Evolutionary conservation across 2,113 vertebrate species (phyloP).

Genomic region (Phalacrocorax carbo): DNA sequence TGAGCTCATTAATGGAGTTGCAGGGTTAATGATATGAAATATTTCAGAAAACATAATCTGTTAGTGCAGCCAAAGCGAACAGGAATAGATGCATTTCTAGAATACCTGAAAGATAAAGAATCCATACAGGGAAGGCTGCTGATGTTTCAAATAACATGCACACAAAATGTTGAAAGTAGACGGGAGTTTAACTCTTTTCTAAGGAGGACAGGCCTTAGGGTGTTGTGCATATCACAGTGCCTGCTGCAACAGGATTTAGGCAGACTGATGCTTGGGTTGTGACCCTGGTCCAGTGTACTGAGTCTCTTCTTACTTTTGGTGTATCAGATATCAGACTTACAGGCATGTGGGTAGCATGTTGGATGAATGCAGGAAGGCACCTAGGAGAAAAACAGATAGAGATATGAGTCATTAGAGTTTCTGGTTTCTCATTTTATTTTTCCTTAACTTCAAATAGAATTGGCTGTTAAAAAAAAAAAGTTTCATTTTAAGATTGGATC

Average conservation of each 20-base stretch:
- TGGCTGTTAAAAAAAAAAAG: background rate
- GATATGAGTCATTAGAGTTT: background rate
- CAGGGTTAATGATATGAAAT: background rate
- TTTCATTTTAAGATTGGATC: background rate
- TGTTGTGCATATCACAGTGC: background rate
- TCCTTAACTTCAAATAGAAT: background rate
- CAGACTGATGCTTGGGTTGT: fast-evolving
- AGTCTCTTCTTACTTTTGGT: background rate
- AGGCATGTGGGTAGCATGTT: background rate
- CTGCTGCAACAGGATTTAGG: background rate
- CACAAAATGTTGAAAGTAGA: background rate
- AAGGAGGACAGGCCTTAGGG: background rate
- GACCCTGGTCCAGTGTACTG: background rate
- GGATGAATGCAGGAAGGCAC: background rate
- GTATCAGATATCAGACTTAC: background rate
- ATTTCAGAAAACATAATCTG: background rate
- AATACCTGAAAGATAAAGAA: background rate
- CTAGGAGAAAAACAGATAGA: background rate
- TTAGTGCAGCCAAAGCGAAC: background rate
- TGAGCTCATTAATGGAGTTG: background rate
- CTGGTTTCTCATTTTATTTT: background rate
- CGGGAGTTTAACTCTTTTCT: background rate
- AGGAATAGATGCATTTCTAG: background rate
- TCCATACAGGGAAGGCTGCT: background rate
- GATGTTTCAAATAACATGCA: background rate